Percentiles rank a stretch among this genome's conserved stretches.
These are phyloP conservation scores for Nymphicus hollandicus DNA, from an alignment of 2,113 vertebrate genomes.

Conservation along the genomic window DNA sequence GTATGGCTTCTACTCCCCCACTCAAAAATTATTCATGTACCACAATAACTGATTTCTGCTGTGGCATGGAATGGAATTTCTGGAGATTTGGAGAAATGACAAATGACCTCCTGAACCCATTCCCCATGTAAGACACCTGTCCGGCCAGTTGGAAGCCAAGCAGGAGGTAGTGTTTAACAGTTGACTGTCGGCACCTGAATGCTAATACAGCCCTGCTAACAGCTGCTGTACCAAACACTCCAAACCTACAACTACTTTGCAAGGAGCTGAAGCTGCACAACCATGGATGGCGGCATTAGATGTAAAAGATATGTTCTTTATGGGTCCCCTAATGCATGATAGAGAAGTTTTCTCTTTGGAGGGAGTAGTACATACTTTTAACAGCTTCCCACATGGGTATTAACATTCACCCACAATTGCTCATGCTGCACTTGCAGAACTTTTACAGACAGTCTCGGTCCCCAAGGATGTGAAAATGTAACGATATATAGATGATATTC, in stretches of 20 bases:
- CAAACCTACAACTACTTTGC: neutral
- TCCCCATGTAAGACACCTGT: neutral
- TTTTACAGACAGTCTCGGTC: neutral
- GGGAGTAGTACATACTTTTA: neutral
- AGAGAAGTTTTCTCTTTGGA: neutral
- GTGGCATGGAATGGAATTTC: neutral
- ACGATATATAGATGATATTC: neutral
- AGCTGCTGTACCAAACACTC: neutral
- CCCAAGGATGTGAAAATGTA: neutral
- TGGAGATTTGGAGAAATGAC: neutral
- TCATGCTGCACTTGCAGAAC: neutral
- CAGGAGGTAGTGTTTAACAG: too few species aligned
- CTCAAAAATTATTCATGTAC: neutral
- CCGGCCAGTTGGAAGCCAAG: neutral
- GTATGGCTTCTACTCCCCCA: rapidly evolving
- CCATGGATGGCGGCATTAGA: neutral
- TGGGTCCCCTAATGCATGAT: neutral
- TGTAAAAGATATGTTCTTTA: neutral
- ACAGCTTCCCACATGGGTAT: neutral
- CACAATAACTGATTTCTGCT: neutral
- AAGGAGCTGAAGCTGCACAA: neutral
- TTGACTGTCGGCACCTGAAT: neutral
- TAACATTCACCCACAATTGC: neutral
- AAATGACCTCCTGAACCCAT: neutral
- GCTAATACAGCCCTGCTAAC: neutral